A percentile compares a stretch with the other conserved stretches of the same genome.
Conservation (phyloP, 2,797 vertebrate genomes). For the Crenuchus spilurus region DNA sequence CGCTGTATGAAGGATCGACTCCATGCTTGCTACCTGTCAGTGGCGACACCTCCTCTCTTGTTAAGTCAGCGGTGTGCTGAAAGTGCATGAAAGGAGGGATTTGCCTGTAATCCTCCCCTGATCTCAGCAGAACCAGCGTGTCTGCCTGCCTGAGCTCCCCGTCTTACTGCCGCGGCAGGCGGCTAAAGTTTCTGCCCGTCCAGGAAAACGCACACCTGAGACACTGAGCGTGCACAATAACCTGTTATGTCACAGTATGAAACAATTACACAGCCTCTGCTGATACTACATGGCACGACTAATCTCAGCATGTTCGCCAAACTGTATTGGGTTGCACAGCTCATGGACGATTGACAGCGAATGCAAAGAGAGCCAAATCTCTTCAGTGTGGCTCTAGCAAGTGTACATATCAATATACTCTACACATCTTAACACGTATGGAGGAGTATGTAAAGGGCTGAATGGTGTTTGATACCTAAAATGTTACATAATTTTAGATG, state of each 20-base stretch:
- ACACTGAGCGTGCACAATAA: conserved; percentile 51
- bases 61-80: conserved; percentile 51
- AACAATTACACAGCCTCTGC: conserved; percentile 44
- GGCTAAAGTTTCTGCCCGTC: conserved; percentile 34
- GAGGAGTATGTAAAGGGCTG: background rate
- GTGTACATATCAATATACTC: background rate
- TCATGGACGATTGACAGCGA: background rate
- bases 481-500: too few species aligned
- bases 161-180: conserved; percentile 2
- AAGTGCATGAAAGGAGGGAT: conserved; percentile 61
- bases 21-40: conserved; percentile 28
- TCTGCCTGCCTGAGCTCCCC: conserved; percentile 55
- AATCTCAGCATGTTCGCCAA: conserved; percentile 8
- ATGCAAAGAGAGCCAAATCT: background rate
- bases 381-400: background rate
- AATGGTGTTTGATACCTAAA: too few species aligned
- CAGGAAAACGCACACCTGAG: conserved; percentile 41
- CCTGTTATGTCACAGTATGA: conserved; percentile 38
- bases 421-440: background rate
- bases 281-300: conserved; percentile 8
- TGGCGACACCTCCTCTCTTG: conserved; percentile 38
- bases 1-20: background rate
- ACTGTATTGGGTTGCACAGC: conserved; percentile 11
- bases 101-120: conserved; percentile 64
- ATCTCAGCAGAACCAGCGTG: conserved; percentile 61